Percentiles rank a stretch among this genome's conserved stretches.
phyloP scores from a whole-genome alignment of 2,797 vertebrate species.

The Zalophus californianus region DNA sequence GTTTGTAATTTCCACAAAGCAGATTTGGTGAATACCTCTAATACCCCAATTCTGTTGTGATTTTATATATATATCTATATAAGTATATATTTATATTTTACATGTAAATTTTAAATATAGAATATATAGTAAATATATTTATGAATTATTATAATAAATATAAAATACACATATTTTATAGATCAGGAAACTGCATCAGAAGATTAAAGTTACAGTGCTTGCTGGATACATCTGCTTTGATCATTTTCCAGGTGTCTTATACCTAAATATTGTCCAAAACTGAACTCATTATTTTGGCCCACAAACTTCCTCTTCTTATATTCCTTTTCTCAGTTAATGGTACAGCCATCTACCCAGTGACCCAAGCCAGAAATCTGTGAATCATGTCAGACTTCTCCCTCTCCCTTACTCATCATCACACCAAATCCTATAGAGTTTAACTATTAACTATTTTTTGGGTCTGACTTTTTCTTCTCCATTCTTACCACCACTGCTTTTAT shows the following conservation, averaged over 20 bases:
- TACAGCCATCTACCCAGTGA: not conserved
- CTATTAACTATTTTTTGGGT: not conserved
- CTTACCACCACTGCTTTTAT: not conserved
- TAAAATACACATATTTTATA: constrained; percentile 38
- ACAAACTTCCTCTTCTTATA: constrained; percentile 25
- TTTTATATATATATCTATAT: not conserved
- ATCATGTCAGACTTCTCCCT: not conserved
- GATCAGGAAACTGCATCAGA: not conserved
- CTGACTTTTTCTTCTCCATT: not conserved
- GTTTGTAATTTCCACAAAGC: not conserved
- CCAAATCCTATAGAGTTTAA: not conserved
- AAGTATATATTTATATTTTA: not conserved
- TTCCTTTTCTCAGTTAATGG: constrained; percentile 42
- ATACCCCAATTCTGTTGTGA: not conserved
- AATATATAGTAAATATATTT: not conserved
- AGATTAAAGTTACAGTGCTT: not conserved
- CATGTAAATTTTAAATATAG: not conserved
- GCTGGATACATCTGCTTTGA: not conserved
- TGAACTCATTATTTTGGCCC: constrained; percentile 35
- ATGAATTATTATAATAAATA: not conserved
- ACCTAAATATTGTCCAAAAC: constrained; percentile 49
- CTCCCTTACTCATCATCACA: not conserved
- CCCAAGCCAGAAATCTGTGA: constrained; percentile 52
- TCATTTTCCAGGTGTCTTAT: constrained; percentile 39
- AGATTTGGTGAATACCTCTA: not conserved